Evolutionary conservation across 30 jellyfish, hydroid and myxozoan genomes (phyloP).

Genomic region (Hydractinia echinata): DNA sequence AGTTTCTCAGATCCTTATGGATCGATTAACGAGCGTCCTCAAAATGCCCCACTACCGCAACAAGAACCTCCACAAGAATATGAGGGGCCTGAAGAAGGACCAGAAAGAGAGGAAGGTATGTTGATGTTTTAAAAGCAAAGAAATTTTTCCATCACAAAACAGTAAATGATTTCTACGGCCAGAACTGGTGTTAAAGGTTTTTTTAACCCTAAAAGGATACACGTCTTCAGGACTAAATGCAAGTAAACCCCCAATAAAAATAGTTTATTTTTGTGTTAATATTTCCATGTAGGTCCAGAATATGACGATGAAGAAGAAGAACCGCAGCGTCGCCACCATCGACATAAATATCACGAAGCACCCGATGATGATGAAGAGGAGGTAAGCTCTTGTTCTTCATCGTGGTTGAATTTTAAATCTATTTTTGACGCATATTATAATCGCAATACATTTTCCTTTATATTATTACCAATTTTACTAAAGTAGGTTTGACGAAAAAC

Average conservation of each 20-base stretch:
- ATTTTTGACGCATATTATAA: no score
- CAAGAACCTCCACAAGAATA: constrained; percentile 10
- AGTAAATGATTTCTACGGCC: no score
- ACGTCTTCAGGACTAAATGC: no score
- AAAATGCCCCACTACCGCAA: constrained; percentile 5
- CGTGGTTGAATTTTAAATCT: no score
- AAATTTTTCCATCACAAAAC: no score
- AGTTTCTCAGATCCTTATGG: constrained; percentile 27
- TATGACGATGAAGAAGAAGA: constrained; percentile 22
- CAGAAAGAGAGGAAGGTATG: constrained; percentile 28
- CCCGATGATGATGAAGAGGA: constrained; percentile 19
- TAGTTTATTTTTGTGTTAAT: neutral
- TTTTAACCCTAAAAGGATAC: no score
- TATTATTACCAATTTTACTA: no score
- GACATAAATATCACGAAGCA: neutral
- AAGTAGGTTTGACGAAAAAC: no score
- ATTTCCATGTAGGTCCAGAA: neutral
- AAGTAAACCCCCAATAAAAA: neutral
- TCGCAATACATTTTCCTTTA: no score
- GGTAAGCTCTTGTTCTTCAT: neutral
- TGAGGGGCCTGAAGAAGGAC: neutral
- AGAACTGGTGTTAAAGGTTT: no score
- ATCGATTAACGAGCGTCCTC: constrained; percentile 29
- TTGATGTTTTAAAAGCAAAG: neutral
- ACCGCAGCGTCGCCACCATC: constrained; percentile 11